Conservation (phyloP, 2,888 invertebrate genomes). For the Thyatira batis region DNA sequence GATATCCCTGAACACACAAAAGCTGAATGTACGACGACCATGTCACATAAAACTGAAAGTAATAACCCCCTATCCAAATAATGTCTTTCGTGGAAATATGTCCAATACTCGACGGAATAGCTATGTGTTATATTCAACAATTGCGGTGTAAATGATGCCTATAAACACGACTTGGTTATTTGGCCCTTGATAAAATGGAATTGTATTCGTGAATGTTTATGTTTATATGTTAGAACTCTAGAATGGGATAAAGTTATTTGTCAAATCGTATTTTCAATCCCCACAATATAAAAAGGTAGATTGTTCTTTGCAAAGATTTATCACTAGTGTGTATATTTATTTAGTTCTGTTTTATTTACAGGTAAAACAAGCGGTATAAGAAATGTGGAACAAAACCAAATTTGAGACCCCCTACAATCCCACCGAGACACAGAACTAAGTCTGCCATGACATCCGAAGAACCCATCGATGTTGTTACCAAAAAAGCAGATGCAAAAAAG, state of each 20-base stretch:
- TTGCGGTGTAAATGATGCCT: neutral
- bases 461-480: conserved; percentile 65
- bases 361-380: conserved; percentile 24
- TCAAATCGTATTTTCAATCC: too few species aligned
- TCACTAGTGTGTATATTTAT: neutral
- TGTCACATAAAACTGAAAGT: conserved; percentile 5
- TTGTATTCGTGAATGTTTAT: neutral
- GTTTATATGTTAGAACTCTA: neutral
- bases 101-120: neutral
- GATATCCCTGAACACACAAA: neutral
- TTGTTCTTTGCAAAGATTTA: too few species aligned
- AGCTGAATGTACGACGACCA: neutral
- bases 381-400: conserved; percentile 49
- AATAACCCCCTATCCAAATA: conserved; percentile 3
- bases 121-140: neutral
- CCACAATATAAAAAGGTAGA: too few species aligned
- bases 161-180: neutral
- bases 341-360: conserved; percentile 17
- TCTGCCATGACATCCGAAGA: conserved; percentile 76
- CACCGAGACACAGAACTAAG: conserved; percentile 37
- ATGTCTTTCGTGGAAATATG: conserved; percentile 1
- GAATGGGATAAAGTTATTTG: too few species aligned
- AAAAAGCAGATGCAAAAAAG: conserved; percentile 63
- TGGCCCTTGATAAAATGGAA: neutral
- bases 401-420: conserved; percentile 22